Base-by-base conservation (phyloP, 2,888 invertebrate species). In the Spilarctia lutea region DNA sequence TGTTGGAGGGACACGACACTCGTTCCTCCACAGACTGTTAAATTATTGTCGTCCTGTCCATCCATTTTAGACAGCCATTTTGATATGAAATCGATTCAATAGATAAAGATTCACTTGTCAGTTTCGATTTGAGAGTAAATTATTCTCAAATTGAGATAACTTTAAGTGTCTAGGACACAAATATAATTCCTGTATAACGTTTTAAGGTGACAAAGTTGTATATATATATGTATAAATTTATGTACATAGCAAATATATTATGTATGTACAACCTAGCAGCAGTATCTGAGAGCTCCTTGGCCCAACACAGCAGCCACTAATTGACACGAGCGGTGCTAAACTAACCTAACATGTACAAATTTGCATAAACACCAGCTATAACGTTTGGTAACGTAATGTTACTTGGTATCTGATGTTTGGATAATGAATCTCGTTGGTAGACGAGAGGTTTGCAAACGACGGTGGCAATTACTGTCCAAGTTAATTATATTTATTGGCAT, bases 281-380 rank as follows among this genome's bases (percentile, higher is more conserved):
- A 48, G 35, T 52, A 60, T 13, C 60, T 65, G 33, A 7, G 45
- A 65, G 45, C 48, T 33, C 63, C 63, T n/a, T 39, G 60, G 20
- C 42, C 71, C 60, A 68, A 72, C 35, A n/a, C 48, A 74, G 65
- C 67, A 68, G 70, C 77, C 78, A 73, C 83, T 81, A 83, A 83
- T 83, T 81, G 81, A 72, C 70, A 52, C 76, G 33, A 52, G 33
- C n/a, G 67, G 18, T 69, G 52, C 71, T 75, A 79, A 79, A 80
- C 80, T 78, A 77, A 80, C 79, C 78, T 77, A 80, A 78, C 83
- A 78, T 68, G 80, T 33, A 74, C 65, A 39, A 72, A 85, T 85
- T 85, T 81, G 80, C 85, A 85, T 85, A 63, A 77, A 83, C 85
- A 85, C 69, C 83, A 39, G 48, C 72, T 63, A 65, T 81, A 80